Evolutionary conservation across 2,113 vertebrate species (phyloP).

Genomic region (Hoplias malabaricus): DNA sequence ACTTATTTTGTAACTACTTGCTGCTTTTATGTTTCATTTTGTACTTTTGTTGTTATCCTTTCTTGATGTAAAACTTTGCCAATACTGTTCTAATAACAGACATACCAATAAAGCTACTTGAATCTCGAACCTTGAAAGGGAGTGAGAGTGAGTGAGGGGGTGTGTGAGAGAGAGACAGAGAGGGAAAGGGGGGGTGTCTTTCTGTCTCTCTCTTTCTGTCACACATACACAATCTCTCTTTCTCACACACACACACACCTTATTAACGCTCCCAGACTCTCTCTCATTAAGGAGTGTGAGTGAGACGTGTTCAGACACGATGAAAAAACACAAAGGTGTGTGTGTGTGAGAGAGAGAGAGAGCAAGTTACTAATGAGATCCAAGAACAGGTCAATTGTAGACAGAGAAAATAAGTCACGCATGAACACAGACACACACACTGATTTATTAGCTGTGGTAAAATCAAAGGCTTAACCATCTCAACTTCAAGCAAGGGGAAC

Average conservation of each 20-base stretch:
- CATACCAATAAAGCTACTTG: no score
- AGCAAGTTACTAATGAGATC: conserved; percentile 6
- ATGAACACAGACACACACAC: not conserved
- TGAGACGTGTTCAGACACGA: conserved; percentile 31
- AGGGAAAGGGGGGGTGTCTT: not conserved
- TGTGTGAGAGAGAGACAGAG: not conserved
- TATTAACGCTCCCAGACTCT: conserved; percentile 25
- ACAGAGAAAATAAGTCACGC: not conserved
- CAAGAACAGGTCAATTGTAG: not conserved
- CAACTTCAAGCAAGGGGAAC: no score
- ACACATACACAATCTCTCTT: not conserved
- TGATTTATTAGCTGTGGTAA: no score
- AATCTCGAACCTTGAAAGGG: no score
- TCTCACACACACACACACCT: conserved; percentile 18
- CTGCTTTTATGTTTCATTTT: no score
- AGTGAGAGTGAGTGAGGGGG: not conserved
- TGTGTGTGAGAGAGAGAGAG: not conserved
- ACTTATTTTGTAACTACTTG: no score
- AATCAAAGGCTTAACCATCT: no score
- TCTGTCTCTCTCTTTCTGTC: no score
- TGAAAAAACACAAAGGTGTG: not conserved
- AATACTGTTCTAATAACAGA: no score
- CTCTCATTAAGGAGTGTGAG: conserved; percentile 41
- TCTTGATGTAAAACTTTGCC: no score
- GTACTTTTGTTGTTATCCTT: no score